Conservation (phyloP, 2,888 invertebrate genomes). For the Sarcophaga rosellei region DNA sequence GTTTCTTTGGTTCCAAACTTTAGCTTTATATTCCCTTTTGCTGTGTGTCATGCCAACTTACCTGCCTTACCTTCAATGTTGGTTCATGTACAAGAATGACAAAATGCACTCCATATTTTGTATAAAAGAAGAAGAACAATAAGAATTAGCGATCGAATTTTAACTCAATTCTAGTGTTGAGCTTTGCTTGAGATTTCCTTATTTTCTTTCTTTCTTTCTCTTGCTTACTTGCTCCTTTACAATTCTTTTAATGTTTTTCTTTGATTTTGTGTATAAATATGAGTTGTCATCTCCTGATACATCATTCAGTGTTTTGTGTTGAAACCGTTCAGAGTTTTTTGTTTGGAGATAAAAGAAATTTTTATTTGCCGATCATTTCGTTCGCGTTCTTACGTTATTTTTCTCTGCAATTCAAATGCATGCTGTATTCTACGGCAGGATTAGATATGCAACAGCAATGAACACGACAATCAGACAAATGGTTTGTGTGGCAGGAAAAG, state of each 20-base stretch:
- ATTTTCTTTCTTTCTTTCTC: neutral
- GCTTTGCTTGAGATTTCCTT: constrained; percentile 1
- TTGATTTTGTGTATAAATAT: constrained; percentile 76
- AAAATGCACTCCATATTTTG: constrained; percentile 12
- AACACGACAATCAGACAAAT: too few species aligned
- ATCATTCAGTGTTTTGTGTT: constrained; percentile 81
- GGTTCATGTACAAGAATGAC: neutral
- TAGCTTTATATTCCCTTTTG: constrained; percentile 28
- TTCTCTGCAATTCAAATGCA: neutral
- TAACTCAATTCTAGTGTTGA: constrained; percentile 58
- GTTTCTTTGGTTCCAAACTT: neutral
- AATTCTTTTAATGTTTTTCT: neutral
- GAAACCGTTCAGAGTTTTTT: constrained; percentile 72
- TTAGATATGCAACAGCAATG: neutral
- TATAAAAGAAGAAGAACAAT: neutral
- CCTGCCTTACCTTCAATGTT: constrained; percentile 19
- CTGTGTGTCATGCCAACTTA: constrained; percentile 8
- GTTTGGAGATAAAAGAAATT: constrained; percentile 35
- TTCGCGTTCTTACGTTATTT: constrained; percentile 35
- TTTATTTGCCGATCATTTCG: constrained; percentile 45
- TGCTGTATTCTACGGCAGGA: too few species aligned
- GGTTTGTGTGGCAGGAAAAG: neutral
- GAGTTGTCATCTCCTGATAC: constrained; percentile 65
- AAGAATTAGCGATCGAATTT: constrained; percentile 23
- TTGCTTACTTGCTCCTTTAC: too few species aligned